A percentile compares a stretch with the other conserved stretches of the same genome.
Evolutionary conservation across 2,888 invertebrate genomes (phyloP).

Genomic region (Hedya salicella): DNA sequence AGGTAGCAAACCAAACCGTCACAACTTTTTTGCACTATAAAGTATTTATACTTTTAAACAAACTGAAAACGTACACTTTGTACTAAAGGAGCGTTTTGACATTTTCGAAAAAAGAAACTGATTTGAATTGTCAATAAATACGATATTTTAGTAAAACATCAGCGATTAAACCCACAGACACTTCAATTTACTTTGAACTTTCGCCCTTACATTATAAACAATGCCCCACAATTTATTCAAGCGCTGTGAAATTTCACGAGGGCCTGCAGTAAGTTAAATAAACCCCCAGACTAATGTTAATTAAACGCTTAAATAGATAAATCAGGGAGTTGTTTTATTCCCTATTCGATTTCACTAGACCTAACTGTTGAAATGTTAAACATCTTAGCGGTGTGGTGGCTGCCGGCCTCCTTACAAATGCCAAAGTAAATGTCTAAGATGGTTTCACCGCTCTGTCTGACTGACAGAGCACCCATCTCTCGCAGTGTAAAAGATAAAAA

Average conservation of each 20-base stretch:
- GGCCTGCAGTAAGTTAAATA: slow-evolving; percentile 17
- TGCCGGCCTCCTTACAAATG: slow-evolving; percentile 10
- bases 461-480: too few relatives aligned
- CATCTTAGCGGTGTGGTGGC: background rate
- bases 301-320: slow-evolving; percentile 36
- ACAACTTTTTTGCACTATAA: too few relatives aligned
- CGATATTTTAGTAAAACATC: too few relatives aligned
- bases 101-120: too few relatives aligned
- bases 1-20: too few relatives aligned
- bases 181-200: too few relatives aligned
- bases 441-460: background rate
- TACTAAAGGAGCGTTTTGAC: too few relatives aligned
- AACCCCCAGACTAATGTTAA: slow-evolving; percentile 34
- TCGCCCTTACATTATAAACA: background rate
- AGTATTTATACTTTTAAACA: too few relatives aligned
- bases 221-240: background rate
- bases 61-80: too few relatives aligned
- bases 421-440: background rate
- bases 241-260: background rate
- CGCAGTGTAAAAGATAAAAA: too few relatives aligned
- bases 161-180: too few relatives aligned
- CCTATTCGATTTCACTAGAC: slow-evolving; percentile 33
- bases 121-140: too few relatives aligned
- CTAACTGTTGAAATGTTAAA: slow-evolving; percentile 34
- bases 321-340: slow-evolving; percentile 29